phyloP scores from a whole-genome alignment of 1,140 invertebrate species.

The Sitophilus oryzae region DNA sequence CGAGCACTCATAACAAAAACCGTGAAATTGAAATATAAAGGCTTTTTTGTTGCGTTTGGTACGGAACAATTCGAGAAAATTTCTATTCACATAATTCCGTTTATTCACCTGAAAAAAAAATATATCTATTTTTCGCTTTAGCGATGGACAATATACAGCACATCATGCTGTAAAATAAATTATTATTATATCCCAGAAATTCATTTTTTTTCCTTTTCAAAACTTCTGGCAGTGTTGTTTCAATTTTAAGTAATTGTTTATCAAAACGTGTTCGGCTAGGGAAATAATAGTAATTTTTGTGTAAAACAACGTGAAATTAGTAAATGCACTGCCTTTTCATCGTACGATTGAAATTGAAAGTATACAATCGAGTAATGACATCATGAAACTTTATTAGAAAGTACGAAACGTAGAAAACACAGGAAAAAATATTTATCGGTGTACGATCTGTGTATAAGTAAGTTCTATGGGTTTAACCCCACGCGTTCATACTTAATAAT shows the following conservation, averaged over 20 bases:
- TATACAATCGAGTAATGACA: constrained; percentile 4
- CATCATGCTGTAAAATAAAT: too few species aligned
- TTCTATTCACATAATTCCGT: not conserved
- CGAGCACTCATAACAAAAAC: not conserved
- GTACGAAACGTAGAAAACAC: constrained; percentile 15
- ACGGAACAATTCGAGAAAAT: not conserved
- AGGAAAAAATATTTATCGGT: constrained; percentile 9
- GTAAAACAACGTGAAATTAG: not conserved
- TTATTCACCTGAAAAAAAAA: too few species aligned
- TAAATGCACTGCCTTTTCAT: not conserved
- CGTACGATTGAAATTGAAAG: constrained; percentile 15
- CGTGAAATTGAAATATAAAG: constrained; percentile 7
- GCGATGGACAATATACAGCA: not conserved
- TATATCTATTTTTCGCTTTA: not conserved
- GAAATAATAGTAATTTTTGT: not conserved
- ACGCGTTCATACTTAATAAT: constrained; percentile 16
- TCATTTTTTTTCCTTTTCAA: not conserved
- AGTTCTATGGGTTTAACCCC: constrained; percentile 12
- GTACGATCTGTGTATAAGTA: constrained; percentile 5
- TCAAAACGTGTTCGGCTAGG: not conserved
- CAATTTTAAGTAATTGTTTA: too few species aligned
- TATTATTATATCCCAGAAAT: too few species aligned
- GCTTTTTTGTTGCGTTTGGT: not conserved
- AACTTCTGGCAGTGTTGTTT: not conserved
- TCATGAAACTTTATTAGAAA: constrained; percentile 21